phyloP scores from a whole-genome alignment of 2,113 vertebrate species.

The Fukomys damarensis region DNA sequence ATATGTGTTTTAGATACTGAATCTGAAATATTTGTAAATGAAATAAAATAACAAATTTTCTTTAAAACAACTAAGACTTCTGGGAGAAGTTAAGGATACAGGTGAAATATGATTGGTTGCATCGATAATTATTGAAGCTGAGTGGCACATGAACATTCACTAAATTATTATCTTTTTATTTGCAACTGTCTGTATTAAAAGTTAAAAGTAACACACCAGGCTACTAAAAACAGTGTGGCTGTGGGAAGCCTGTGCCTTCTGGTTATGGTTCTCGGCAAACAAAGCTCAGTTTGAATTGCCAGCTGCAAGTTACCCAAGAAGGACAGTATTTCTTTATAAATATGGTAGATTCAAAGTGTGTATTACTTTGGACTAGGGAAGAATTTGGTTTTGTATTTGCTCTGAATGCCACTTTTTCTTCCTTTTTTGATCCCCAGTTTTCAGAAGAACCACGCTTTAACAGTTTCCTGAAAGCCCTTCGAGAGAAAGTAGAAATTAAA shows the following conservation, averaged over 20 bases:
- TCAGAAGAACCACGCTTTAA: conserved; percentile 92
- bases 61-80: background rate
- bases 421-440: conserved; percentile 73
- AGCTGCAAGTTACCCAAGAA: background rate
- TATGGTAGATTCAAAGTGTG: conserved; percentile 22
- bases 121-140: background rate
- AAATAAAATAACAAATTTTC: conserved; percentile 13
- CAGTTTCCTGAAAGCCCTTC: conserved; percentile 91
- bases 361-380: background rate
- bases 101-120: background rate
- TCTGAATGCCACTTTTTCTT: background rate
- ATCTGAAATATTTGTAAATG: conserved; percentile 22
- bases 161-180: background rate
- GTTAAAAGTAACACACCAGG: background rate
- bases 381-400: conserved; percentile 40
- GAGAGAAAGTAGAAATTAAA: conserved; percentile 90
- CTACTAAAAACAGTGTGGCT: background rate
- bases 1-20: background rate
- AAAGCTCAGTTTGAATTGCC: background rate
- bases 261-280: background rate
- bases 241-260: background rate
- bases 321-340: background rate
- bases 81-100: background rate
- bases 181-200: background rate
- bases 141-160: background rate